Evolutionary conservation across 2,888 invertebrate species (phyloP).

Genomic region (Synergus japonicus): DNA sequence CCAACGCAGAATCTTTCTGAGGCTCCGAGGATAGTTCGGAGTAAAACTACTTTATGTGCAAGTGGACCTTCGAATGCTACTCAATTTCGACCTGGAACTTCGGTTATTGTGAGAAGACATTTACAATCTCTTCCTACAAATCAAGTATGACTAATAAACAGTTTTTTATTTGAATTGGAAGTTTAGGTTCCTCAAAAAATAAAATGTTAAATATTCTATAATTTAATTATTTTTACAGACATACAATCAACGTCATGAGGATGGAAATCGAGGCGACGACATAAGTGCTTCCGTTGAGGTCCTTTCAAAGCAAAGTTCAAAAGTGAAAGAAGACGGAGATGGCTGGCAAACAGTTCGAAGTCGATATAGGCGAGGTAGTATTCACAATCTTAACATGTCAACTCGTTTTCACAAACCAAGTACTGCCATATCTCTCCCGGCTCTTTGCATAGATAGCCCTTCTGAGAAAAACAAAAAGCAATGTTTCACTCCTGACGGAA

Average conservation of each 20-base stretch:
- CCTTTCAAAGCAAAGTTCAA: slow-evolving; percentile 69
- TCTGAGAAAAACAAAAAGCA: slow-evolving; percentile 68
- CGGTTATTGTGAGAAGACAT: slow-evolving; percentile 65
- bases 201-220: background rate
- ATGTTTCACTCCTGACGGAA: slow-evolving; percentile 65
- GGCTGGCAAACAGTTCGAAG: slow-evolving; percentile 96
- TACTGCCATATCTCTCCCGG: slow-evolving; percentile 89
- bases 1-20: slow-evolving; percentile 54
- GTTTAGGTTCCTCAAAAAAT: background rate
- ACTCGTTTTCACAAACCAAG: slow-evolving; percentile 90
- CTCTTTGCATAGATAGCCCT: slow-evolving; percentile 78
- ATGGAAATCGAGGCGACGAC: slow-evolving; percentile 62
- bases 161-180: background rate
- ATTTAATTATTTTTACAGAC: slow-evolving; percentile 50
- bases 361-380: slow-evolving; percentile 83
- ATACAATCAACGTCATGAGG: slow-evolving; percentile 52
- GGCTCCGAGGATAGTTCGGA: slow-evolving; percentile 67
- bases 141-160: background rate
- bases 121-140: slow-evolving; percentile 53
- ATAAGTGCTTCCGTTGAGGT: slow-evolving; percentile 71
- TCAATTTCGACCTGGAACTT: slow-evolving; percentile 67
- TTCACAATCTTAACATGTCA: slow-evolving; percentile 80
- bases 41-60: slow-evolving; percentile 72
- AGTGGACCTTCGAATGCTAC: slow-evolving; percentile 57
- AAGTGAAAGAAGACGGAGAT: slow-evolving; percentile 77